Percentiles rank a stretch among this genome's conserved stretches.
Evolutionary conservation across 2,888 invertebrate species (phyloP).

Genomic region (Megastigmus dorsalis): DNA sequence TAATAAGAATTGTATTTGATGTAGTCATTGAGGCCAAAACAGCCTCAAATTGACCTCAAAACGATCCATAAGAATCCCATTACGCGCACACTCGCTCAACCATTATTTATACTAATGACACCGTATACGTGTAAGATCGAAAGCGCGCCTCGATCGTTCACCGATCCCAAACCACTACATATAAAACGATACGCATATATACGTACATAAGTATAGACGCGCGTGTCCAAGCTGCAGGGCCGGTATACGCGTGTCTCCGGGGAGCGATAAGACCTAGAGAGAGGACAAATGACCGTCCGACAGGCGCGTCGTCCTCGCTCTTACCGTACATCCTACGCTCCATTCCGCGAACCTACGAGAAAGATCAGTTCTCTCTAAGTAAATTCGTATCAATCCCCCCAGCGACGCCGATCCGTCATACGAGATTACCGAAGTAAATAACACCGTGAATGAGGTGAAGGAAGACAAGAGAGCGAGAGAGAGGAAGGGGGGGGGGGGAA

Average conservation of each 20-base stretch:
- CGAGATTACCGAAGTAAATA: constrained; percentile 72
- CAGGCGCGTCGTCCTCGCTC: constrained; percentile 11
- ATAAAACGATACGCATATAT: too few relatives aligned
- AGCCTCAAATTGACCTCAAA: too few relatives aligned
- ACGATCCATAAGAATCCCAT: too few relatives aligned
- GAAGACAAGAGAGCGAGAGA: background rate
- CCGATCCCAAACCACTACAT: too few relatives aligned
- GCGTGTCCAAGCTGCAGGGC: too few relatives aligned
- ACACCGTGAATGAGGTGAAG: constrained; percentile 49
- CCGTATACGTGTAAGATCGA: too few relatives aligned
- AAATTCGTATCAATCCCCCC: constrained; percentile 73
- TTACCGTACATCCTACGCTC: background rate
- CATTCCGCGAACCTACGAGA: constrained; percentile 41
- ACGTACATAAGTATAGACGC: too few relatives aligned
- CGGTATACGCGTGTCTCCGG: constrained; percentile 48
- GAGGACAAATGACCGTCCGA: constrained; percentile 71
- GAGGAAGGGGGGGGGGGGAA: background rate
- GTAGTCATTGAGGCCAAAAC: too few relatives aligned
- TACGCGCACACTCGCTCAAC: too few relatives aligned
- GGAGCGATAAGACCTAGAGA: constrained; percentile 70
- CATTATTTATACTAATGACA: too few relatives aligned
- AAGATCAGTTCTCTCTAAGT: constrained; percentile 71
- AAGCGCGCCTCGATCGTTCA: too few relatives aligned
- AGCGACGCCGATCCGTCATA: constrained; percentile 70
- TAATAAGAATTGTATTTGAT: too few relatives aligned